Evolutionary conservation across 2,113 vertebrate species (phyloP).

Genomic region (Emydura subglobosa): DNA sequence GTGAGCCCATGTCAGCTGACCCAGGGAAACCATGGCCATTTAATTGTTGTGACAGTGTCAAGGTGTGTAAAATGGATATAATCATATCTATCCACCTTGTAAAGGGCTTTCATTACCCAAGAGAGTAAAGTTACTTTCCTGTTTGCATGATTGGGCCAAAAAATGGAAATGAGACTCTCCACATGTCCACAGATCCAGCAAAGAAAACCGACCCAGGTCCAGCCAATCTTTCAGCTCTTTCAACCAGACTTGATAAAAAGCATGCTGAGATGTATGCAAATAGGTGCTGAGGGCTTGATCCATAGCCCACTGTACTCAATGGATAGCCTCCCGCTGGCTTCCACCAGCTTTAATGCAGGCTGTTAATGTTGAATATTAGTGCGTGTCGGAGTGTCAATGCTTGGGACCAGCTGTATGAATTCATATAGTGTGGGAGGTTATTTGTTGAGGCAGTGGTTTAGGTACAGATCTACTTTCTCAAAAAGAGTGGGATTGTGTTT

Average conservation of each 20-base stretch:
- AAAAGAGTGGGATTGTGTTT: conserved; percentile 17
- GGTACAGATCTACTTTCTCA: conserved; percentile 41
- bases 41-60: neutral
- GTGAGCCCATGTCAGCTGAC: neutral
- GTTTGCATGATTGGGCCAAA: neutral
- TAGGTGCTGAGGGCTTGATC: neutral
- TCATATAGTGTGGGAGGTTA: neutral
- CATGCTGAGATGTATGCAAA: neutral
- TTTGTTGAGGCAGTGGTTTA: conserved; percentile 23
- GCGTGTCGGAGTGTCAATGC: neutral
- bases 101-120: neutral
- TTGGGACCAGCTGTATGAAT: neutral
- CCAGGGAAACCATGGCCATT: neutral
- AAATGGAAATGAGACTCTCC: neutral
- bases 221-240: rapidly evolving
- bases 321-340: neutral
- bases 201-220: neutral
- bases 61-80: neutral
- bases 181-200: neutral
- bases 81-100: neutral
- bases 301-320: neutral
- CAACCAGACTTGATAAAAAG: neutral
- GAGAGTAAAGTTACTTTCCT: neutral
- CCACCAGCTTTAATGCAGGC: conserved; percentile 2
- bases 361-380: neutral